Percentiles rank a stretch among this genome's conserved stretches.
These are phyloP conservation scores for Dascyllus trimaculatus DNA, from an alignment of 2,113 vertebrate species.

Conservation along the genomic window DNA sequence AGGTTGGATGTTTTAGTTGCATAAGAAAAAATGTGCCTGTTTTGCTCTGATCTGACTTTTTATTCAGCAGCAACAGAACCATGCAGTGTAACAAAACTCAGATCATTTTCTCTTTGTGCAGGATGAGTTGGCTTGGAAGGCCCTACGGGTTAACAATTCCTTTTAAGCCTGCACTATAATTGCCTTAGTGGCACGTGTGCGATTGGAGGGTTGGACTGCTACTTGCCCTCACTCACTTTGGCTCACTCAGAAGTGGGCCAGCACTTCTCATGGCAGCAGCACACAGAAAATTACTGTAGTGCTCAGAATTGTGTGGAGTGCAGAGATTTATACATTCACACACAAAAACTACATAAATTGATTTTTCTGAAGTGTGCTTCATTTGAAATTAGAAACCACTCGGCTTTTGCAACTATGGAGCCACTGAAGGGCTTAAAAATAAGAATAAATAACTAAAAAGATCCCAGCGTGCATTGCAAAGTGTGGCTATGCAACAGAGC, in stretches of 20 bases:
- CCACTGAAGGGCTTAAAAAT: too few relatives aligned
- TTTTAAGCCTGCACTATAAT: constrained; percentile 38
- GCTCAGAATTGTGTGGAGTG: not conserved
- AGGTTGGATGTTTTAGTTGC: not conserved
- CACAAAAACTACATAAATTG: not conserved
- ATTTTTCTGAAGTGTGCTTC: too few relatives aligned
- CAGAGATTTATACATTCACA: not conserved
- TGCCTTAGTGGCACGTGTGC: constrained; percentile 11
- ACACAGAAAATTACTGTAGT: not conserved
- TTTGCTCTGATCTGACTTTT: not conserved
- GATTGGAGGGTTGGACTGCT: constrained; percentile 7
- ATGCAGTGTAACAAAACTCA: not conserved
- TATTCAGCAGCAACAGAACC: not conserved
- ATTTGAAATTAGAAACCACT: too few relatives aligned
- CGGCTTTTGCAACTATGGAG: too few relatives aligned
- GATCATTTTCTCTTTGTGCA: constrained; percentile 16
- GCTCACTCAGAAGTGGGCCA: constrained; percentile 38
- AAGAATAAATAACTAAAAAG: too few relatives aligned
- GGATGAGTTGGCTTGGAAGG: not conserved
- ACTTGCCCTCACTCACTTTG: not conserved
- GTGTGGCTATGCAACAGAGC: not conserved
- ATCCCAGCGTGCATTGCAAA: too few relatives aligned
- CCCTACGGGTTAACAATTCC: constrained; percentile 6
- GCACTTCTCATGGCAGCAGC: constrained; percentile 9
- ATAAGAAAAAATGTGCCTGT: not conserved